phyloP scores from a whole-genome alignment of 64 coral and sea anemone genomes.

The Montipora sp. region DNA sequence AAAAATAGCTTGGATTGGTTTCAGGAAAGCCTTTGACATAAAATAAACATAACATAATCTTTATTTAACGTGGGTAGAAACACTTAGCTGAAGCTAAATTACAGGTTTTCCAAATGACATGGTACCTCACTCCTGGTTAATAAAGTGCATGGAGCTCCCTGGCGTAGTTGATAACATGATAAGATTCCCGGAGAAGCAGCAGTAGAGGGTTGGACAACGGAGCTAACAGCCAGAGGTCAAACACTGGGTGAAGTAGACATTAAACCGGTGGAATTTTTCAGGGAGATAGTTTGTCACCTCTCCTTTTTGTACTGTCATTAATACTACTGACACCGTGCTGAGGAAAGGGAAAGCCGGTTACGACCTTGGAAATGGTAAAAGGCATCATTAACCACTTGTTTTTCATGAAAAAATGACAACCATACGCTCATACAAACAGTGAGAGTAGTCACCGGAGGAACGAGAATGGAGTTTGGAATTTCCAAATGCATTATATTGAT shows the following conservation, averaged over 20 bases:
- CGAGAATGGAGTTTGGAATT: slow-evolving; percentile 48
- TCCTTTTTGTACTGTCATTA: slow-evolving; percentile 44
- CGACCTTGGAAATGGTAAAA: slow-evolving; percentile 31
- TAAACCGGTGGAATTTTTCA: slow-evolving; percentile 25
- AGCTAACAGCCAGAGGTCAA: neutral
- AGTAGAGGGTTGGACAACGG: neutral
- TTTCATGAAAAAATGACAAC: neutral
- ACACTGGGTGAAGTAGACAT: slow-evolving; percentile 11
- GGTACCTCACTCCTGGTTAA: no score
- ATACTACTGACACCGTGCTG: slow-evolving; percentile 22
- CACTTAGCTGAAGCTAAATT: no score
- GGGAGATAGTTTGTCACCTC: slow-evolving; percentile 31
- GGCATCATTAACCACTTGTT: slow-evolving; percentile 24
- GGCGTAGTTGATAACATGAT: neutral
- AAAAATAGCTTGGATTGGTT: no score
- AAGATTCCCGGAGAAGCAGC: no score
- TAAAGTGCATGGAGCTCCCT: no score
- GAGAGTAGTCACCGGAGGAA: slow-evolving; percentile 42
- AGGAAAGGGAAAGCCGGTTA: slow-evolving; percentile 31
- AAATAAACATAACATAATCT: no score
- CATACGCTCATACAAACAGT: neutral
- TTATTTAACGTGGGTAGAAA: no score
- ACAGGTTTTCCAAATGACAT: no score
- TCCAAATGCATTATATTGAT: no score
- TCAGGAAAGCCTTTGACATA: no score